phyloP scores from a whole-genome alignment of 2,888 invertebrate genomes.

The Ichneumoninae sp. region DNA sequence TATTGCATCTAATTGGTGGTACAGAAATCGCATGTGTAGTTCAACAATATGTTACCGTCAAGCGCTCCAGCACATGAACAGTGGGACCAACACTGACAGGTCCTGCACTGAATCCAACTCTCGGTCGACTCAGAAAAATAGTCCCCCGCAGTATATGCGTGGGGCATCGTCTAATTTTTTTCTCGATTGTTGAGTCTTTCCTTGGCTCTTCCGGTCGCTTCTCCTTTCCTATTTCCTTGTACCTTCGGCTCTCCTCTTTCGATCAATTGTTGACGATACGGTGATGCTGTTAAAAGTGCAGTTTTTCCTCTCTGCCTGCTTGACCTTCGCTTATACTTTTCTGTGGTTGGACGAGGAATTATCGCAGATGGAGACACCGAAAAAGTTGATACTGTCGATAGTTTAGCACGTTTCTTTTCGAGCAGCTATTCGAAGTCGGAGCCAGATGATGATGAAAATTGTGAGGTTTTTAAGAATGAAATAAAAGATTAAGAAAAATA shows the following conservation, averaged over 20 bases:
- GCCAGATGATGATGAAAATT: neutral
- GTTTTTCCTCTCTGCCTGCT: neutral
- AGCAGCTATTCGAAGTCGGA: constrained; percentile 4
- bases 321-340: neutral
- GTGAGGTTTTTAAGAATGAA: neutral
- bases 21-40: too few species aligned
- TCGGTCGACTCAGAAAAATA: neutral
- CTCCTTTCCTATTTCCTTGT: neutral
- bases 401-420: neutral
- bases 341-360: neutral
- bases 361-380: neutral
- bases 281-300: neutral
- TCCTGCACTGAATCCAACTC: too few species aligned
- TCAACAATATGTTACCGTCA: too few species aligned
- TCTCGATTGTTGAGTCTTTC: neutral
- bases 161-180: neutral
- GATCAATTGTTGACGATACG: neutral
- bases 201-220: neutral
- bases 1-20: too few species aligned
- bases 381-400: neutral
- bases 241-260: neutral
- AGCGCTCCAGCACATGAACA: too few species aligned
- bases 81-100: too few species aligned
- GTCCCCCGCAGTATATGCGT: neutral
- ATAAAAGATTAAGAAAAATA: too few species aligned